These are phyloP conservation scores for Centroberyx gerrardi DNA, from an alignment of 2,797 vertebrate genomes.

Conservation along the genomic window DNA sequence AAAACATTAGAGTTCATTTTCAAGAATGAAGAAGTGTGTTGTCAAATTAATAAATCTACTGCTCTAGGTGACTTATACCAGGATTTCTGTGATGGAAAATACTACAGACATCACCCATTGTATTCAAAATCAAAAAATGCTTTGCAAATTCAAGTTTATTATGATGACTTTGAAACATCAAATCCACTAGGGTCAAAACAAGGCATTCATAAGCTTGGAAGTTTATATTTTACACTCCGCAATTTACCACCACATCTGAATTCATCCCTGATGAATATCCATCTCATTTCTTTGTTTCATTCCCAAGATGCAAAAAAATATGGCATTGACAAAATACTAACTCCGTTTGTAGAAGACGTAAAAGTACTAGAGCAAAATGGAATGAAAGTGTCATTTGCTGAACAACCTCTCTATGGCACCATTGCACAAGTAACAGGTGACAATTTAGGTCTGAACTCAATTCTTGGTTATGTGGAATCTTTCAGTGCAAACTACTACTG, in stretches of 20 bases:
- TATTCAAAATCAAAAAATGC: constrained; percentile 19
- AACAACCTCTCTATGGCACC: constrained; percentile 21
- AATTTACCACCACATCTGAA: constrained; percentile 39
- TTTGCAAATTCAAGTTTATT: constrained; percentile 36
- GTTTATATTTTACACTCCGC: constrained; percentile 38
- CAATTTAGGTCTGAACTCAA: constrained; percentile 1
- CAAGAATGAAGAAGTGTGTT: constrained; percentile 26
- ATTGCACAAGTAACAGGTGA: constrained; percentile 26
- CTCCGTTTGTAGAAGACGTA: constrained; percentile 15
- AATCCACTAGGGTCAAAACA: constrained; percentile 48
- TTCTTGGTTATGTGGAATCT: constrained; percentile 18
- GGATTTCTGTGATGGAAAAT: constrained; percentile 53
- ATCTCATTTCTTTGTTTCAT: constrained; percentile 29
- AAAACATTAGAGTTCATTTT: constrained; percentile 44
- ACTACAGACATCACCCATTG: constrained; percentile 28
- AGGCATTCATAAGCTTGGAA: constrained; percentile 43
- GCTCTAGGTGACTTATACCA: constrained; percentile 1
- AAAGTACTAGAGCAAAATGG: constrained; percentile 4
- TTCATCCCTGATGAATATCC: constrained; percentile 34
- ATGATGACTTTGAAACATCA: constrained; percentile 42
- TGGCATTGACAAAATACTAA: constrained; percentile 17
- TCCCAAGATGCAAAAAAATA: constrained; percentile 32
- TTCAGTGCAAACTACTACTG: constrained; percentile 17
- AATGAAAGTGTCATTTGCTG: neutral
- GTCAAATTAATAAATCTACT: constrained; percentile 17